Conservation (phyloP, 92 coral and sea anemone genomes). For the Zoanthus sansibaricus region DNA sequence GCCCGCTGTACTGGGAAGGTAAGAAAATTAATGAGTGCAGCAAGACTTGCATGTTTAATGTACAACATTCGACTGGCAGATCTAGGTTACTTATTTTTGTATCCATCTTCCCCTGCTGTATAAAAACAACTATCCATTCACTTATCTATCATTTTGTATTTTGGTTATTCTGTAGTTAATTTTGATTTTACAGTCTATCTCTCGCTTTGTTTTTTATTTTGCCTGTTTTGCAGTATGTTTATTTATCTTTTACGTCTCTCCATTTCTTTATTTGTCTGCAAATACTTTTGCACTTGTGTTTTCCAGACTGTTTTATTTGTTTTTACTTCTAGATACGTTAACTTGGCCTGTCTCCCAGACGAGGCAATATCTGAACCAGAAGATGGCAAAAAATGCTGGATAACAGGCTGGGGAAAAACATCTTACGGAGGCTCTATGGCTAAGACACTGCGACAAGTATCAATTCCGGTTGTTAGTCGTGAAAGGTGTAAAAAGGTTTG, state of each 20-base stretch:
- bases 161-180: neutral
- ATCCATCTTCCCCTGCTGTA: neutral
- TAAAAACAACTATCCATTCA: neutral
- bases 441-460: slow-evolving; percentile 12
- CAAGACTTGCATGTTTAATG: neutral
- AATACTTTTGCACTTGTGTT: no score
- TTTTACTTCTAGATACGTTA: slow-evolving; percentile 1
- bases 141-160: neutral
- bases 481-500: slow-evolving; percentile 25
- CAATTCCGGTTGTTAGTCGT: slow-evolving; percentile 26
- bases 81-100: neutral
- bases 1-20: slow-evolving; percentile 29
- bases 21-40: neutral
- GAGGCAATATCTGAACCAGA: slow-evolving; percentile 22
- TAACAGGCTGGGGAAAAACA: slow-evolving; percentile 37
- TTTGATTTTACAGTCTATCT: neutral
- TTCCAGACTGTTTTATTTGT: neutral
- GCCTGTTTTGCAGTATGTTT: neutral
- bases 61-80: no score
- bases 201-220: neutral
- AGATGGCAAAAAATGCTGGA: slow-evolving; percentile 26
- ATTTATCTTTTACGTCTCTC: no score
- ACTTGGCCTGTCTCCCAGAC: slow-evolving; percentile 41
- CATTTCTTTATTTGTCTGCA: no score
- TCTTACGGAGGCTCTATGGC: slow-evolving; percentile 2